Evolutionary conservation across 2,888 invertebrate species (phyloP).

Genomic region (Troides aeacus): DNA sequence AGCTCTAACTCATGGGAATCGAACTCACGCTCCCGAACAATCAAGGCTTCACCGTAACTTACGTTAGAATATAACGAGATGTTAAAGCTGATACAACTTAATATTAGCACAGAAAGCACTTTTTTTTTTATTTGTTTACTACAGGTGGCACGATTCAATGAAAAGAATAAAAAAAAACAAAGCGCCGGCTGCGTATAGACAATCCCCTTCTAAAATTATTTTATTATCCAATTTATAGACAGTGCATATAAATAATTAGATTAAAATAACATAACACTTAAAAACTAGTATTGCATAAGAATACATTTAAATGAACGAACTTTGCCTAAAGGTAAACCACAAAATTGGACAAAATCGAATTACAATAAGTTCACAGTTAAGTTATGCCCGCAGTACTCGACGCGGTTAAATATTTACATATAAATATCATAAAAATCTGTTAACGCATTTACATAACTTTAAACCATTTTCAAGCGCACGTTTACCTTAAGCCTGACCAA

Average conservation of each 20-base stretch:
- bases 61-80: not conserved
- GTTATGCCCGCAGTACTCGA: constrained; percentile 42
- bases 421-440: constrained; percentile 38
- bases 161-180: not conserved
- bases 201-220: constrained; percentile 49
- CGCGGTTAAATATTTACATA: constrained; percentile 39
- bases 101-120: not conserved
- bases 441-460: constrained; percentile 23
- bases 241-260: constrained; percentile 71
- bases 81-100: not conserved
- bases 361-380: constrained; percentile 39
- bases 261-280: constrained; percentile 80
- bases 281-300: constrained; percentile 78
- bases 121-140: not conserved
- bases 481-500: constrained; percentile 39
- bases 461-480: constrained; percentile 37
- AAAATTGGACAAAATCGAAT: constrained; percentile 48
- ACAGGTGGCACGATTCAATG: not conserved
- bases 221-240: constrained; percentile 54
- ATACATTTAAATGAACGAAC: constrained; percentile 64
- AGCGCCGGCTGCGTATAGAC: constrained; percentile 39
- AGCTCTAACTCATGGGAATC: too few relatives aligned
- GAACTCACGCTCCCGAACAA: too few relatives aligned
- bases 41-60: too few relatives aligned
- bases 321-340: constrained; percentile 44